phyloP scores from a whole-genome alignment of 2,888 invertebrate species.

The Syrphus vitripennis region DNA sequence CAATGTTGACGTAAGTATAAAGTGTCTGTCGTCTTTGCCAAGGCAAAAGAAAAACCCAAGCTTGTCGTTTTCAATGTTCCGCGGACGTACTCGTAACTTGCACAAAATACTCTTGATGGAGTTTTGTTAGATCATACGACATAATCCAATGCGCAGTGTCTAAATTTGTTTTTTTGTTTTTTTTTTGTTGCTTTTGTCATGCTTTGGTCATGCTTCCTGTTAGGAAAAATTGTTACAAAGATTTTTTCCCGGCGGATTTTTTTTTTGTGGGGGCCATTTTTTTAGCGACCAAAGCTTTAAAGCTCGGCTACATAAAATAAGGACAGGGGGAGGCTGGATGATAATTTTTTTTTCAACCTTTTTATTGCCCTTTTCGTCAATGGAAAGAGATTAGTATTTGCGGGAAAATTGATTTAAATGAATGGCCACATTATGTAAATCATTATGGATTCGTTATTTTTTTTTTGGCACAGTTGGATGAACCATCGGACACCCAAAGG shows the following conservation, averaged over 20 bases:
- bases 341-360: constrained; percentile 18
- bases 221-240: constrained; percentile 33
- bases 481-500: constrained; percentile 23
- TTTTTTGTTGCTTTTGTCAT: neutral
- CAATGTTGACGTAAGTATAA: constrained; percentile 79
- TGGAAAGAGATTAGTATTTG: constrained; percentile 50
- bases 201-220: constrained; percentile 17
- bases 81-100: neutral
- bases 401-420: constrained; percentile 60
- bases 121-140: constrained; percentile 38
- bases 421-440: constrained; percentile 58
- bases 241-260: constrained; percentile 28
- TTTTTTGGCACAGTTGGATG: constrained; percentile 6
- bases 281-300: constrained; percentile 45
- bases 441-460: constrained; percentile 14
- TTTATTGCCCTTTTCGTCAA: constrained; percentile 12
- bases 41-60: neutral
- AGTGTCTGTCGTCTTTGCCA: neutral
- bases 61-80: neutral
- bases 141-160: constrained; percentile 63
- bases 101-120: neutral
- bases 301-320: constrained; percentile 10
- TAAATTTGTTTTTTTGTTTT: constrained; percentile 35
- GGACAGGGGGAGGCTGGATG: neutral
- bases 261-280: constrained; percentile 19